These are phyloP conservation scores for Scaptodrosophila latifasciaeformis DNA, from an alignment of 2,888 invertebrate species.

Conservation along the genomic window DNA sequence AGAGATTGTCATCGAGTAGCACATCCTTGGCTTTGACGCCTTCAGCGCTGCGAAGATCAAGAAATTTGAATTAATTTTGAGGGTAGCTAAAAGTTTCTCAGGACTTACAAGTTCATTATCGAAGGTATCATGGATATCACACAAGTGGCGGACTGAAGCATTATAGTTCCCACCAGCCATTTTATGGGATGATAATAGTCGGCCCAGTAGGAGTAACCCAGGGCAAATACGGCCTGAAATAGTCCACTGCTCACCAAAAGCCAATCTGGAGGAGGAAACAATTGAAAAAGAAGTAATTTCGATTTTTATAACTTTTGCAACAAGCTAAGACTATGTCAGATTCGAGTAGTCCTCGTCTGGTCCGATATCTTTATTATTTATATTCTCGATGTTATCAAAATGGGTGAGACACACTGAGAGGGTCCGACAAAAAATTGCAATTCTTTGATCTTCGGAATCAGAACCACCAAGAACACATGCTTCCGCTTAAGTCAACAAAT, in stretches of 20 bases:
- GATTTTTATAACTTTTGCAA: too few relatives aligned
- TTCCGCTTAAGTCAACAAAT: too few relatives aligned
- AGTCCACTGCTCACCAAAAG: constrained; percentile 77
- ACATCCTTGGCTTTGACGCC: constrained; percentile 32
- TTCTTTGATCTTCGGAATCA: too few relatives aligned
- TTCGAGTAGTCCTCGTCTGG: too few relatives aligned
- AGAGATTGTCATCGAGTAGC: constrained; percentile 51
- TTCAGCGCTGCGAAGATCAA: constrained; percentile 37
- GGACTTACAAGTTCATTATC: constrained; percentile 75
- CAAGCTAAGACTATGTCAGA: too few relatives aligned
- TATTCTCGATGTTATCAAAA: too few relatives aligned
- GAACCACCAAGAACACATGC: too few relatives aligned
- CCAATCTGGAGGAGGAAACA: constrained; percentile 77
- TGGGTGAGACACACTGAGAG: too few relatives aligned
- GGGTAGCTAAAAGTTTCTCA: neutral
- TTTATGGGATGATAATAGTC: constrained; percentile 78
- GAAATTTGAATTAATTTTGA: neutral
- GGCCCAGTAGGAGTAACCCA: constrained; percentile 78
- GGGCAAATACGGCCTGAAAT: constrained; percentile 77
- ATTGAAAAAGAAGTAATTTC: neutral
- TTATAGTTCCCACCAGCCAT: constrained; percentile 78
- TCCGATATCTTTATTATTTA: too few relatives aligned
- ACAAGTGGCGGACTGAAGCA: constrained; percentile 77
- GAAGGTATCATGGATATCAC: constrained; percentile 78
- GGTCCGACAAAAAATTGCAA: too few relatives aligned